Evolutionary conservation across 2,797 vertebrate genomes (phyloP).

Genomic region (Limnodromus scolopaceus): DNA sequence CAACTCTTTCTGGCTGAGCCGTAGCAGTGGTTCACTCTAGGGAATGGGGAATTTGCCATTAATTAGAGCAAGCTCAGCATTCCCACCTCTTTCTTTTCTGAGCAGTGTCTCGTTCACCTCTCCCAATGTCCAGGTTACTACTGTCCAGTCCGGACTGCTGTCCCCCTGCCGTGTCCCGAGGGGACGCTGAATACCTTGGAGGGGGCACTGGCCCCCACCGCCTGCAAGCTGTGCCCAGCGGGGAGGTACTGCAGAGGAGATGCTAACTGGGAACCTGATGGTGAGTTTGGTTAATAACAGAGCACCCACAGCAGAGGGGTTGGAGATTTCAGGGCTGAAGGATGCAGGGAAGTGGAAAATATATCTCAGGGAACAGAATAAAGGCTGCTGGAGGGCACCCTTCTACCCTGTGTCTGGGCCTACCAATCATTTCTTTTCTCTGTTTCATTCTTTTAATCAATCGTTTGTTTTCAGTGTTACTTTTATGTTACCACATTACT

Average conservation of each 20-base stretch:
- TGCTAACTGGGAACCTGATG: slow-evolving; percentile 85
- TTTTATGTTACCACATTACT: background rate
- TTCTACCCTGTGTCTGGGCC: background rate
- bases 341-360: background rate
- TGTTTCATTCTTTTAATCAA: background rate
- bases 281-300: slow-evolving; percentile 59
- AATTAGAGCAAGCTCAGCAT: too few relatives aligned
- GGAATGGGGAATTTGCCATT: rapidly evolving
- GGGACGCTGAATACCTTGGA: slow-evolving; percentile 84
- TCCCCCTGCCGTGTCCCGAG: slow-evolving; percentile 83
- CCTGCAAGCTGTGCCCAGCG: slow-evolving; percentile 86
- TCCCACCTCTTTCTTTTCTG: background rate
- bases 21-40: rapidly evolving
- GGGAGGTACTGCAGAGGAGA: slow-evolving; percentile 86
- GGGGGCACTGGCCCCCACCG: slow-evolving; percentile 74
- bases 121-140: slow-evolving; percentile 81
- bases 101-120: background rate
- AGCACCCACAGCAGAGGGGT: rapidly evolving
- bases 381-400: background rate
- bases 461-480: background rate
- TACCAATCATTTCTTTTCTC: background rate
- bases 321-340: background rate
- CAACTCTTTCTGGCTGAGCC: background rate
- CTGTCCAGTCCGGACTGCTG: slow-evolving; percentile 79
- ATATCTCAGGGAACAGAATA: rapidly evolving